phyloP scores from a whole-genome alignment of 2,888 invertebrate species.

The Leptopilina drosophilae region DNA sequence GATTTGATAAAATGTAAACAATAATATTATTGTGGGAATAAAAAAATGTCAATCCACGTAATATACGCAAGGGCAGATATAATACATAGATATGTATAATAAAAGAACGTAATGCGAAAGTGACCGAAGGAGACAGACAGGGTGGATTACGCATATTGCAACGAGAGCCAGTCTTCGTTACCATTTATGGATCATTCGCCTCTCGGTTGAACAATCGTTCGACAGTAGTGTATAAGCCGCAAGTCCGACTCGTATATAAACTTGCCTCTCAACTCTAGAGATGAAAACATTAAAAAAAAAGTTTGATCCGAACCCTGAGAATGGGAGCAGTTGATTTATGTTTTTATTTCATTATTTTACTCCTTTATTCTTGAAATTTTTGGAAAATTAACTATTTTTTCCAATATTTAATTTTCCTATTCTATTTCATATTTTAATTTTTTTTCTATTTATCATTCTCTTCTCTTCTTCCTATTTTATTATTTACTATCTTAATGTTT shows the following conservation, averaged over 20 bases:
- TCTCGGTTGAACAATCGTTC: constrained; percentile 60
- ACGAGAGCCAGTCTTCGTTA: constrained; percentile 63
- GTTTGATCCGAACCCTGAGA: background rate
- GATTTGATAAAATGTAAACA: too few relatives aligned
- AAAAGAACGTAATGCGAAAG: constrained; percentile 49
- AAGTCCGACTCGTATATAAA: background rate
- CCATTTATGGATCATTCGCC: constrained; percentile 70
- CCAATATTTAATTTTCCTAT: too few relatives aligned
- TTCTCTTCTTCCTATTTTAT: too few relatives aligned
- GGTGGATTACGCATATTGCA: constrained; percentile 61
- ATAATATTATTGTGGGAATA: too few relatives aligned
- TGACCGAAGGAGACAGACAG: constrained; percentile 44
- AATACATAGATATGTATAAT: constrained; percentile 15
- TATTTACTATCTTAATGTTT: too few relatives aligned
- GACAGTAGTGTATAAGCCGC: constrained; percentile 16
- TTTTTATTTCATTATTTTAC: too few relatives aligned
- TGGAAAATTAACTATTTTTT: too few relatives aligned
- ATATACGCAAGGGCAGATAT: background rate
- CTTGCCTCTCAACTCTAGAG: background rate
- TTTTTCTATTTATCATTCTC: too few relatives aligned
- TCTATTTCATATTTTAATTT: too few relatives aligned
- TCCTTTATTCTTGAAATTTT: too few relatives aligned
- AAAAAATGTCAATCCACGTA: too few relatives aligned
- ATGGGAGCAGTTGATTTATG: background rate
- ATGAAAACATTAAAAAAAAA: constrained; percentile 2